These are phyloP conservation scores for Myanophis thanlyinensis DNA, from an alignment of 2,113 vertebrate species.

Conservation along the genomic window DNA sequence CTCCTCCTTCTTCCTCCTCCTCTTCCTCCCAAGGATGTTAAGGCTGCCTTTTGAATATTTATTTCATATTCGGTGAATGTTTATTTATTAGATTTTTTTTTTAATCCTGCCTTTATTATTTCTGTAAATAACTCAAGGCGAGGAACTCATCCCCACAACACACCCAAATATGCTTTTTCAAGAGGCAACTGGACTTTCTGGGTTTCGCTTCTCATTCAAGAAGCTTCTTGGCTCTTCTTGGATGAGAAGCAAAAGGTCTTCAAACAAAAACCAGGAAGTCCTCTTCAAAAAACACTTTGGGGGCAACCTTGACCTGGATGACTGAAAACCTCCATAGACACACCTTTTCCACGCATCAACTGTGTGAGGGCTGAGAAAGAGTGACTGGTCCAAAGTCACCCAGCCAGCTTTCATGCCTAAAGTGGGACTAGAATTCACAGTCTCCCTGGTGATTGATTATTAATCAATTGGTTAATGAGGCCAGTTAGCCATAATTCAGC, in stretches of 20 bases:
- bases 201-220: too few relatives aligned
- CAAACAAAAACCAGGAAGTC: too few relatives aligned
- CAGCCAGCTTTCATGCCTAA: neutral
- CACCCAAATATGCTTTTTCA: neutral
- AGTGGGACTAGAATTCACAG: neutral
- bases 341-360: neutral
- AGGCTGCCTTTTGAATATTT: neutral
- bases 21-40: neutral
- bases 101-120: neutral
- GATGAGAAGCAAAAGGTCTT: too few relatives aligned
- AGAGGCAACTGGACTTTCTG: too few relatives aligned
- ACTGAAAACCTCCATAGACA: too few relatives aligned
- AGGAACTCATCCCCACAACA: neutral
- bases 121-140: neutral
- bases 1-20: fast-evolving
- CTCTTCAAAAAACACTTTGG: too few relatives aligned
- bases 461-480: neutral
- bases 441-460: neutral
- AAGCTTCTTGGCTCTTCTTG: too few relatives aligned
- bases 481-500: neutral
- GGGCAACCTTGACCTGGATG: too few relatives aligned
- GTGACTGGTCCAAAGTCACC: neutral
- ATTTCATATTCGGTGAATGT: too few relatives aligned
- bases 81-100: neutral
- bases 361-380: neutral